Base-by-base conservation (phyloP, 2,113 vertebrate genomes). In the Malurus melanocephalus region DNA sequence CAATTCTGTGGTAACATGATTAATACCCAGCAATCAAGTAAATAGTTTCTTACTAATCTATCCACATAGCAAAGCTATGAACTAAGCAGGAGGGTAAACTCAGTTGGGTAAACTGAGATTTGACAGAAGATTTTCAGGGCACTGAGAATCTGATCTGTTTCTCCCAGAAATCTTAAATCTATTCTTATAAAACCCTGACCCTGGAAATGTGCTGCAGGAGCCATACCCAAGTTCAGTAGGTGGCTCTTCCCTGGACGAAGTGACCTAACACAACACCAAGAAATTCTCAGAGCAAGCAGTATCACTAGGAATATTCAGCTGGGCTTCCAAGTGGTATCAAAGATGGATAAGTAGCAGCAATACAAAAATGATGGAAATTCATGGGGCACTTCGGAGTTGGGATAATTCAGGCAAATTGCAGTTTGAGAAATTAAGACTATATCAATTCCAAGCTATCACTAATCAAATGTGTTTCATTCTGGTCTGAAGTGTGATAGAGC, bases 1-100 rank as follows among this genome's bases (percentile, higher is more conserved):
- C 67, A 90, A 30, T 65, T 93, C 71, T 76, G 77, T 59, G 66
- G 84, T 81, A 87, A 88, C 26, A 12, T 69, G 38, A 91, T 86
- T 92, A 91, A 92, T 49, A 90, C 5, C 53, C 48, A 72, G 49
- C 87, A 94, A 92, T 73, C 46, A 89, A 67, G 88, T 66, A 85
- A 88, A 88, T 73, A 76, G 71, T 74, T 95, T 73, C 74, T 64
- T 73, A 51, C 16, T 83, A 56, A 43, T 60, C 45, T 48, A 26
- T 46, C 26, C 0, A 32, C 57, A 81, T 12, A 74, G 59, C 23
- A 79, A 90, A 79, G 40, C 46, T 28, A 3, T 33, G 49, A 80
- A 5, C 62, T 43, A 48, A 72, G 64, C 8, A 18, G 75, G 18
- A 38, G 38, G 38, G 38, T 38, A 38, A 38, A 38, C 38, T 38